phyloP scores from a whole-genome alignment of 2,113 vertebrate genomes.

The Falcunculus frontatus region DNA sequence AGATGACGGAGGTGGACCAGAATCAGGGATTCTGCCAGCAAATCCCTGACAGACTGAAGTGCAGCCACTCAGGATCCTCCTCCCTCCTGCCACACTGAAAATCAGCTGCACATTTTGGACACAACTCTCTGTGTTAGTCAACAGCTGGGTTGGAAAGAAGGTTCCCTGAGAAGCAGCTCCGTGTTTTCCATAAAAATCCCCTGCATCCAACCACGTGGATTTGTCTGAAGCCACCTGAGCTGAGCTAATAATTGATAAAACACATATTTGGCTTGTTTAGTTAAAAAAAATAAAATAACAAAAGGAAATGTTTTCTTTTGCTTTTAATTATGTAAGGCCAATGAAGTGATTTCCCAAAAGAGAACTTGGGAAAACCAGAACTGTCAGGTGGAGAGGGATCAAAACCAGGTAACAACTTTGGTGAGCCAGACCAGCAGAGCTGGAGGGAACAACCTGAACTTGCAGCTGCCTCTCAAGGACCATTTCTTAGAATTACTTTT shows the following conservation, averaged over 20 bases:
- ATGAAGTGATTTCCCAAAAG: not conserved
- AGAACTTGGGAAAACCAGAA: not conserved
- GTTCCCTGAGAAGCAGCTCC: not conserved
- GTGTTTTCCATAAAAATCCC: not conserved
- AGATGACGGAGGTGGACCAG: not conserved
- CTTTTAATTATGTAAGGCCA: not conserved
- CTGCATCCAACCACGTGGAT: not conserved
- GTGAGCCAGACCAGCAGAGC: not conserved
- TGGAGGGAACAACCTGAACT: not conserved
- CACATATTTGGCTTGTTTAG: not conserved
- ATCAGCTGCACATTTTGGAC: not conserved
- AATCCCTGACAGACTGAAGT: not conserved
- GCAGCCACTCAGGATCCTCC: not conserved
- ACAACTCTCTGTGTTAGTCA: not conserved
- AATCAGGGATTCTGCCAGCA: not conserved
- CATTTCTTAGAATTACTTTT: not conserved
- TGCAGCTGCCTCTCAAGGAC: not conserved
- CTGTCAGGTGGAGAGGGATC: not conserved
- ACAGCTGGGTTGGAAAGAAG: not conserved
- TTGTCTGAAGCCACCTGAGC: not conserved
- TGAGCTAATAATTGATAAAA: not conserved
- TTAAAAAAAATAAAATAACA: not conserved
- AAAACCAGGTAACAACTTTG: not conserved
- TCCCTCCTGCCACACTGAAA: not conserved
- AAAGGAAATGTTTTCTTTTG: not conserved